Evolutionary conservation across 2,113 vertebrate genomes (phyloP).

Genomic region (Xiphophorus hellerii): DNA sequence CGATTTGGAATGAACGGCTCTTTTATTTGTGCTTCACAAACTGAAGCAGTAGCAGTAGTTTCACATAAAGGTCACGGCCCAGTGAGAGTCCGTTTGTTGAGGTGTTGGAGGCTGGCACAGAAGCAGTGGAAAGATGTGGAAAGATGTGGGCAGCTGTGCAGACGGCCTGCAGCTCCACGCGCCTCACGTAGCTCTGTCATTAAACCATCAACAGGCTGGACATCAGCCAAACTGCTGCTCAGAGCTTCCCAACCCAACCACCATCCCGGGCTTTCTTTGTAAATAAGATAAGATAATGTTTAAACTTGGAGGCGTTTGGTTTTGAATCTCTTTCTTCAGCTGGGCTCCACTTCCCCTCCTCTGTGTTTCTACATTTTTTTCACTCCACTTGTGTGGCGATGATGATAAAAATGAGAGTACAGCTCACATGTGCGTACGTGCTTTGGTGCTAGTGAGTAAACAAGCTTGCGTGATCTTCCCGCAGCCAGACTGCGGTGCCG

Average conservation of each 20-base stretch:
- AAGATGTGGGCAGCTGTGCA: not conserved
- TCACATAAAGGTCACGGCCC: not conserved
- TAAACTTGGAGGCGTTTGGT: not conserved
- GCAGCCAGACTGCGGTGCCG: not conserved
- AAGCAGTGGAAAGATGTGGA: not conserved
- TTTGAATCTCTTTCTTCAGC: not conserved
- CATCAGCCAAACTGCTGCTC: conserved; percentile 20
- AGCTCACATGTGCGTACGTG: not conserved
- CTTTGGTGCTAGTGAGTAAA: not conserved
- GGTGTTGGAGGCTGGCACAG: too few species aligned
- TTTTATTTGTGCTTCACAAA: not conserved
- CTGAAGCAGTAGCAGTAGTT: not conserved
- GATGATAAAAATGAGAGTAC: not conserved
- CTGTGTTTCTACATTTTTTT: not conserved
- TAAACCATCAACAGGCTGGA: conserved; percentile 36
- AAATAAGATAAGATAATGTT: not conserved
- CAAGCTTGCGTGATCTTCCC: not conserved
- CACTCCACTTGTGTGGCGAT: not conserved
- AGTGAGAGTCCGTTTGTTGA: not conserved
- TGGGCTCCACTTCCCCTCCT: not conserved
- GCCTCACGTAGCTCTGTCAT: conserved; percentile 54
- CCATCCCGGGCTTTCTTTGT: not conserved
- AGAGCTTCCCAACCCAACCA: not conserved
- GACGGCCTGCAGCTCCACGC: conserved; percentile 11
- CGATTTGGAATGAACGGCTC: not conserved